A percentile compares a stretch with the other conserved stretches of the same genome.
phyloP scores from a whole-genome alignment of 2,888 invertebrate species.

The Tetropium fuscum region DNA sequence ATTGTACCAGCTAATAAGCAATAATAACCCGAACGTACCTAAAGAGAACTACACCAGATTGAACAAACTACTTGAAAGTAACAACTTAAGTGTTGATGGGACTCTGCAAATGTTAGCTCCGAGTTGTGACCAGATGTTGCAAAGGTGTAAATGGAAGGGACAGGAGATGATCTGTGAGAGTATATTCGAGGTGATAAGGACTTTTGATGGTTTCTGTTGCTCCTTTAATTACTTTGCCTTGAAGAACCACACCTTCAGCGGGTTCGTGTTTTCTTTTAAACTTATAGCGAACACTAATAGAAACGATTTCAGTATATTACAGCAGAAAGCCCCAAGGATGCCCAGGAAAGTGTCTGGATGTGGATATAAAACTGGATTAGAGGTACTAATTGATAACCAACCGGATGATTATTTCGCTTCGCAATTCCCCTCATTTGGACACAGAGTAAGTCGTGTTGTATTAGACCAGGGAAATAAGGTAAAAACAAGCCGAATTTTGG shows the following conservation, averaged over 20 bases:
- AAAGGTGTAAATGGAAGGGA: constrained; percentile 58
- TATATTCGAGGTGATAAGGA: constrained; percentile 55
- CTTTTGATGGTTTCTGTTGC: constrained; percentile 70
- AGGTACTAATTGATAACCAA: constrained; percentile 70
- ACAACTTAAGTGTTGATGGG: constrained; percentile 38
- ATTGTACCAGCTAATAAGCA: constrained; percentile 33
- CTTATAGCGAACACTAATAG: background rate
- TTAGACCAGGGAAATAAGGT: too few species aligned
- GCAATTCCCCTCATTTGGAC: constrained; percentile 72
- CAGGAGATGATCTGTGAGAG: constrained; percentile 52
- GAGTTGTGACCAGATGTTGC: constrained; percentile 50
- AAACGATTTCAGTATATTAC: constrained; percentile 27
- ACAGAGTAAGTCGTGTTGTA: constrained; percentile 65
- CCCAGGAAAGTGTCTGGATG: constrained; percentile 76
- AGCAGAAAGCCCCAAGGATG: constrained; percentile 53
- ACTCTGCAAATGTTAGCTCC: constrained; percentile 43
- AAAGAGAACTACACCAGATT: constrained; percentile 32
- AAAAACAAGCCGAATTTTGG: too few species aligned
- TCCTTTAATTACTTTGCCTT: constrained; percentile 73
- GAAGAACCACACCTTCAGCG: constrained; percentile 54
- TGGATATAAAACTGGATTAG: constrained; percentile 76
- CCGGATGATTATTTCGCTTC: constrained; percentile 74
- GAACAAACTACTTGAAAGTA: constrained; percentile 45
- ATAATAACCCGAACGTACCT: constrained; percentile 29
- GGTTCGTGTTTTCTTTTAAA: constrained; percentile 44